Evolutionary conservation across 2,113 vertebrate species (phyloP).

Genomic region (Ictidomys tridecemlineatus): DNA sequence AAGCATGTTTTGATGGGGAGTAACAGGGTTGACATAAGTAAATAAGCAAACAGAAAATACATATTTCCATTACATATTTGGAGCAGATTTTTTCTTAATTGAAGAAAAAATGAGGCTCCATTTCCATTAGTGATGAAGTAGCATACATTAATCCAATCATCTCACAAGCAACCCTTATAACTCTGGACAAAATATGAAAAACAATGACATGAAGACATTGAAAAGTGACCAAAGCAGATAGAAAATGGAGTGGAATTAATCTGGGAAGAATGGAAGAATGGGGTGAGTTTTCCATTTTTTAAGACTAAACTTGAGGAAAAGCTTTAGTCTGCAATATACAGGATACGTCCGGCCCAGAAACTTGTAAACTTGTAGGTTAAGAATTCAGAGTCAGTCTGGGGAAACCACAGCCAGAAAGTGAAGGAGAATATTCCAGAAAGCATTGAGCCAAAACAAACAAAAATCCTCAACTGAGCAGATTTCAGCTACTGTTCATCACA

Average conservation of each 20-base stretch:
- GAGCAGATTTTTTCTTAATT: slow-evolving; percentile 33
- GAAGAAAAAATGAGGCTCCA: background rate
- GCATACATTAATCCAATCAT: background rate
- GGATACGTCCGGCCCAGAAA: background rate
- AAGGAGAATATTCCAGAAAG: background rate
- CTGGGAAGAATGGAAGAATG: background rate
- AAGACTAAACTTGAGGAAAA: background rate
- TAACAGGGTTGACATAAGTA: background rate
- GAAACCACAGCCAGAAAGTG: background rate
- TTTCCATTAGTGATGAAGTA: background rate
- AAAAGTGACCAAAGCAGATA: slow-evolving; percentile 36
- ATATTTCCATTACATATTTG: background rate
- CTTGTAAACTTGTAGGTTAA: background rate
- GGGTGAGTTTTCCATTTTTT: background rate
- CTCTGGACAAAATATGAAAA: background rate
- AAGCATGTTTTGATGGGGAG: background rate
- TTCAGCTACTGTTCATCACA: background rate
- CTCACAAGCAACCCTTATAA: background rate
- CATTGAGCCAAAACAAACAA: background rate
- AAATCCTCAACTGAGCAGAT: background rate
- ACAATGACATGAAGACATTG: background rate
- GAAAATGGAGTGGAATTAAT: background rate
- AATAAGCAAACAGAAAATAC: background rate
- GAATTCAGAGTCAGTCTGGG: background rate
- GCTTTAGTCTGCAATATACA: background rate